Evolutionary conservation across 2,797 vertebrate species (phyloP).

Genomic region (Pelobates cultripes): DNA sequence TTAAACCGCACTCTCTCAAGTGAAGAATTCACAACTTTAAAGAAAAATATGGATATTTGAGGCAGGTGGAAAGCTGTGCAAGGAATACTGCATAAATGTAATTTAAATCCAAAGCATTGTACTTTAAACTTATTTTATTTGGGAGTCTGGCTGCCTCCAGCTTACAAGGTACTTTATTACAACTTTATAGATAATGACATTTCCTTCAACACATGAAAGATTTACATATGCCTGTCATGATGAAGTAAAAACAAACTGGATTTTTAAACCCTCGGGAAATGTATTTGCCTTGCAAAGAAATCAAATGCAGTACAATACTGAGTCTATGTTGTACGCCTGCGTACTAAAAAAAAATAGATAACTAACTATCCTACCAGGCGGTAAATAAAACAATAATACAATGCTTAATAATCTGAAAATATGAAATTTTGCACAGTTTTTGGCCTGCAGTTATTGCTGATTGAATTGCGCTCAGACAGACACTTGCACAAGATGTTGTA

Average conservation of each 20-base stretch:
- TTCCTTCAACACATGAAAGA: conserved; percentile 24
- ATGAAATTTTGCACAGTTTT: too few relatives aligned
- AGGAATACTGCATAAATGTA: background rate
- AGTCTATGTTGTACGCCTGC: background rate
- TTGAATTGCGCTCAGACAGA: too few relatives aligned
- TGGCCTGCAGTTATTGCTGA: too few relatives aligned
- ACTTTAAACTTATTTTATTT: background rate
- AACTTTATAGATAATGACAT: conserved; percentile 32
- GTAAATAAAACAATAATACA: background rate
- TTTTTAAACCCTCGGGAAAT: conserved; percentile 28
- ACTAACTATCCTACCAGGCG: too few relatives aligned
- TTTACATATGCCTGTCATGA: conserved; percentile 23
- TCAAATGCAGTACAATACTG: conserved; percentile 10
- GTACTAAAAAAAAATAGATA: background rate
- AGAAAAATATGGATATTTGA: background rate
- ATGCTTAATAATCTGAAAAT: too few relatives aligned
- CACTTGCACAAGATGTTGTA: too few relatives aligned
- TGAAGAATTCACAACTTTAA: background rate
- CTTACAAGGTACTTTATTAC: conserved; percentile 22
- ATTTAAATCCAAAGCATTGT: background rate
- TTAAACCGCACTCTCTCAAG: background rate
- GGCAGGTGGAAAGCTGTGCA: background rate
- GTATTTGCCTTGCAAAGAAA: background rate
- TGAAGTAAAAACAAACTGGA: background rate
- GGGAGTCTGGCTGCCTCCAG: background rate